Percentiles rank a stretch among this genome's conserved stretches.
Evolutionary conservation across 1,140 invertebrate species (phyloP).

Genomic region (Hyphantria cunea): DNA sequence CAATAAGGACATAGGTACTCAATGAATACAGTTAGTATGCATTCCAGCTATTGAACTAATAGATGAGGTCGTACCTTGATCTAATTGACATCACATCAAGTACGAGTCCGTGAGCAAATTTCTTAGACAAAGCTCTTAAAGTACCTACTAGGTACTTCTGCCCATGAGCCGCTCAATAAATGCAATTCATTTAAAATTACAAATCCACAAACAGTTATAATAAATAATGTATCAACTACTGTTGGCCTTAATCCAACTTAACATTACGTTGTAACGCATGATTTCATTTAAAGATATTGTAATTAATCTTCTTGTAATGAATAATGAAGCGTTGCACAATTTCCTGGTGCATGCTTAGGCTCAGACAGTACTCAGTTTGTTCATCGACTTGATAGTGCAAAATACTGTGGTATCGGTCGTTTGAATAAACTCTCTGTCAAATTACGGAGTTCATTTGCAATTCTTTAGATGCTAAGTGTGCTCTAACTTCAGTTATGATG

Average conservation of each 20-base stretch:
- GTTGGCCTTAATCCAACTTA: constrained; percentile 2
- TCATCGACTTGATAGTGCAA: background rate
- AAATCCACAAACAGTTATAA: background rate
- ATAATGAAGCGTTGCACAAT: constrained; percentile 17
- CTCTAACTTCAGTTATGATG: too few relatives aligned
- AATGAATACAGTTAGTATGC: constrained; percentile 11
- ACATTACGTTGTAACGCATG: constrained; percentile 20
- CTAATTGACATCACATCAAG: constrained; percentile 12
- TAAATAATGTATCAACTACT: background rate
- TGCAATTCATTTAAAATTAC: constrained; percentile 3
- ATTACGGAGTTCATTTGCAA: too few relatives aligned
- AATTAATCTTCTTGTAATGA: constrained; percentile 23
- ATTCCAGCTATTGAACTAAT: constrained; percentile 21
- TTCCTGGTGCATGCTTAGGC: constrained; percentile 2
- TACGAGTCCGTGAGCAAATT: constrained; percentile 7
- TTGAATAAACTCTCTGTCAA: too few relatives aligned
- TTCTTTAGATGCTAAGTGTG: too few relatives aligned
- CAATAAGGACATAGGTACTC: constrained; percentile 6
- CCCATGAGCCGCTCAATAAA: constrained; percentile 1
- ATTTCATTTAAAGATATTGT: constrained; percentile 13
- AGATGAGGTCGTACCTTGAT: constrained; percentile 25
- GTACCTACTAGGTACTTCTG: constrained; percentile 2
- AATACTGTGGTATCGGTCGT: background rate
- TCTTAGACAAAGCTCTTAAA: background rate
- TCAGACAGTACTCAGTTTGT: too few relatives aligned